These are phyloP conservation scores for Plodia interpunctella DNA, from an alignment of 1,140 invertebrate genomes.

Conservation along the genomic window DNA sequence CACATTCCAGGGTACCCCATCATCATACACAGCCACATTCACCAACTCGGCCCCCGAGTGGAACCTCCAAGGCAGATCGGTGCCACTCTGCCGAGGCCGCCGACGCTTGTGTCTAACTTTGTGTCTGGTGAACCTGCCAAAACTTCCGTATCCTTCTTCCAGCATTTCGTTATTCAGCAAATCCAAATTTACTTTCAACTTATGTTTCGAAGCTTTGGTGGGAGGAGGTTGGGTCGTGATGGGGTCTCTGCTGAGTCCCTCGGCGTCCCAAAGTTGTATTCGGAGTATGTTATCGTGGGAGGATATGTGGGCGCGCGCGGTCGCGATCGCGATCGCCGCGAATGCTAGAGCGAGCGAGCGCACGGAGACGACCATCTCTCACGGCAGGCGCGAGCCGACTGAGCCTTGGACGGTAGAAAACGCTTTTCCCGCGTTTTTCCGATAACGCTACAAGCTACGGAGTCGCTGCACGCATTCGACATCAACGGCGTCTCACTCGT, in stretches of 20 bases:
- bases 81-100: constrained; percentile 51
- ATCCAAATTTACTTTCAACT: constrained; percentile 58
- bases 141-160: constrained; percentile 58
- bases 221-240: constrained; percentile 29
- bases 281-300: constrained; percentile 67
- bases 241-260: constrained; percentile 57
- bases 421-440: constrained; percentile 71
- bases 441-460: constrained; percentile 55
- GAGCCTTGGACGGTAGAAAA: constrained; percentile 33
- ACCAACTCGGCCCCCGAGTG: constrained; percentile 43
- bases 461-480: constrained; percentile 35
- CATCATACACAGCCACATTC: constrained; percentile 60
- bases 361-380: constrained; percentile 53
- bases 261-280: constrained; percentile 68
- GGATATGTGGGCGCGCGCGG: constrained; percentile 55
- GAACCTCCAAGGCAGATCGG: constrained; percentile 60
- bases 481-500: constrained; percentile 38
- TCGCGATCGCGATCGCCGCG: constrained; percentile 50
- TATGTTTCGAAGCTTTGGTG: constrained; percentile 32
- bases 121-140: constrained; percentile 54
- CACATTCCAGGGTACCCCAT: constrained; percentile 55
- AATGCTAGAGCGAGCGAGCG: constrained; percentile 47
- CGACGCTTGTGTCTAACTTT: constrained; percentile 66
- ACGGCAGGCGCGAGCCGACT: constrained; percentile 63
- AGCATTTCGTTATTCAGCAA: constrained; percentile 64